Evolutionary conservation across 2,888 invertebrate genomes (phyloP).

Genomic region (Sinopyrophorus schimmeli): DNA sequence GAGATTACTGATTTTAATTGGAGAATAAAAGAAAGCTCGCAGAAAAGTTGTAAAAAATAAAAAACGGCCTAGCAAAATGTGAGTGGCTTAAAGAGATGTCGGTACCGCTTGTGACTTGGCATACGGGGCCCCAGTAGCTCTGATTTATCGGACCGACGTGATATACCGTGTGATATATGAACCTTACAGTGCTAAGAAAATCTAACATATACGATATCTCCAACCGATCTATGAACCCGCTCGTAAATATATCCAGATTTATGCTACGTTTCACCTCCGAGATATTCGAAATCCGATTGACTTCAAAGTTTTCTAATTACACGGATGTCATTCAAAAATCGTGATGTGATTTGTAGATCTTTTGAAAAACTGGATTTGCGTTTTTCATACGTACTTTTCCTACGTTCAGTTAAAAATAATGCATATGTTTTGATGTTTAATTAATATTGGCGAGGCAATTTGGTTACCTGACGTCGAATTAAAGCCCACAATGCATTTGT

Average conservation of each 20-base stretch:
- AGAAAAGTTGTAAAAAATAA: slow-evolving; percentile 10
- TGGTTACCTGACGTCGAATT: no score
- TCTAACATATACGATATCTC: slow-evolving; percentile 51
- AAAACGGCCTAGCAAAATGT: slow-evolving; percentile 10
- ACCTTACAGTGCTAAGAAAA: slow-evolving; percentile 49
- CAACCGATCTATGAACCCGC: slow-evolving; percentile 53
- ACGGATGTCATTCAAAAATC: slow-evolving; percentile 40
- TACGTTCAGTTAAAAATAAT: no score
- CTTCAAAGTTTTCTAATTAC: slow-evolving; percentile 39
- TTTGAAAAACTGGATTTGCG: background rate
- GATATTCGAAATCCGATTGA: slow-evolving; percentile 35
- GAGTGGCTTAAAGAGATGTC: slow-evolving; percentile 36
- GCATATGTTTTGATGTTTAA: no score
- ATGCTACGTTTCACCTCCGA: slow-evolving; percentile 37
- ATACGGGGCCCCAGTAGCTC: slow-evolving; percentile 43
- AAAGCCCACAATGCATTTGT: no score
- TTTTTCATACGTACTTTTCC: no score
- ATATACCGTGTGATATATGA: slow-evolving; percentile 55
- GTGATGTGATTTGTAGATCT: slow-evolving; percentile 36
- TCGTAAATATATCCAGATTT: slow-evolving; percentile 55
- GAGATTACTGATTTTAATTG: no score
- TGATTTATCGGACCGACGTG: slow-evolving; percentile 56
- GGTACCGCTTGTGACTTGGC: slow-evolving; percentile 46
- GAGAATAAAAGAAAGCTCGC: no score
- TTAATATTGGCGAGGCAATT: no score